Evolutionary conservation across 2,113 vertebrate species (phyloP).

Genomic region (Lonchura striata): DNA sequence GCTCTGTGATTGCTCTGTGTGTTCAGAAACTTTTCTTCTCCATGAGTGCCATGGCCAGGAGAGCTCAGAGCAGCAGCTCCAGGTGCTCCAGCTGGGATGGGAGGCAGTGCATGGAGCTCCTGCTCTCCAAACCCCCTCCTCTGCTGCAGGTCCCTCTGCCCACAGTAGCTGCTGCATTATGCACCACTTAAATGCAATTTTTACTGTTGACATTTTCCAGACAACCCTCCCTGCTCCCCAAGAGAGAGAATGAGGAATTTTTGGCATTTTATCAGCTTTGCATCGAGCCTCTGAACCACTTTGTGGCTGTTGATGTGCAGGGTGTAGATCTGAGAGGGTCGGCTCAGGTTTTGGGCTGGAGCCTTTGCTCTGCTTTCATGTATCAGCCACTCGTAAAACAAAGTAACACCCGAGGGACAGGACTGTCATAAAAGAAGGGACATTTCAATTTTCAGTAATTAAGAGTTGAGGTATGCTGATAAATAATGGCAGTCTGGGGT

Average conservation of each 20-base stretch:
- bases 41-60: accelerated
- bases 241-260: conserved; percentile 73
- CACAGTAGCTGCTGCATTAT: conserved; percentile 76
- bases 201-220: conserved; percentile 83
- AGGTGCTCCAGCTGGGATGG: not conserved
- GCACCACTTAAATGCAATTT: conserved; percentile 79
- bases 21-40: not conserved
- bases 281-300: conserved; percentile 61
- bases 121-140: not conserved
- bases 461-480: not conserved
- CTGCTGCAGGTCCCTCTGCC: conserved; percentile 42
- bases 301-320: conserved; percentile 24
- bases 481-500: not conserved
- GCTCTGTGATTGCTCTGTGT: accelerated
- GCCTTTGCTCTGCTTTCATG: not conserved
- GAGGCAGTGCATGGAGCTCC: not conserved
- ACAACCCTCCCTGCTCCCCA: conserved; percentile 52
- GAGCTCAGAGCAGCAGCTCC: not conserved
- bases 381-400: conserved; percentile 31
- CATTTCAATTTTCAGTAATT: not conserved
- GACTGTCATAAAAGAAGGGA: not conserved
- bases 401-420: not conserved
- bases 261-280: conserved; percentile 78
- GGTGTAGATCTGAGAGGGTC: not conserved
- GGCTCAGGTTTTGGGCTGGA: conserved; percentile 24